Evolutionary conservation across 2,797 vertebrate genomes (phyloP), one percentile per base, ranked within the genome.

Genomic region (Smutsia gigantea): DNA sequence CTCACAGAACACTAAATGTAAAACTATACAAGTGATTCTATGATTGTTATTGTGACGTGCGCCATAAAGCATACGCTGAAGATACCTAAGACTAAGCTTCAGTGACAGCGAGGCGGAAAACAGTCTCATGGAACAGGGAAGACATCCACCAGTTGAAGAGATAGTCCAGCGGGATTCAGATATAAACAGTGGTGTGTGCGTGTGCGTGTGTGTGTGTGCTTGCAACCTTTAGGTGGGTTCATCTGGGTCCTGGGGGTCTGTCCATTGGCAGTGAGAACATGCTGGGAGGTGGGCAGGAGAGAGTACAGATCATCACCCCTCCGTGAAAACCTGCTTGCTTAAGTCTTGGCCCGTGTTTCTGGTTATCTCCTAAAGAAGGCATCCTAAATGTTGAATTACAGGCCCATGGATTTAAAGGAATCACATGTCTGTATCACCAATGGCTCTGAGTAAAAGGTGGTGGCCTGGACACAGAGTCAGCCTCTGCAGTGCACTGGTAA

Each of bases 291-390:
- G 18, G 49, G 31, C 27, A 17, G 34, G 42, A 39, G 18, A 2
- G 14, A 31, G 23, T 12, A 25, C 3, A 17, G 27, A 25, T 9
- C 18, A 25, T 11, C n/a, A 25, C 1, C 55, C 72, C 2, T 0
- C 3, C 11, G 2, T 5, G n/a, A 25, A 63, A 71, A 13, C 46
- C n/a, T 23, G 19, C 0, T 1, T 7, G 9, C 14, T 34, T 25
- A 64, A 23, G 12, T 14, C 79, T 51, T 9, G 0, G 7, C 59
- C 69, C 64, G 49, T 31, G 5, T 37, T 75, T 23, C 53, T 31
- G 39, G 66, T 31, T 59, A 23, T 34, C 14, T 25, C 10, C 1
- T 31, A 63, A 72, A 53, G 34, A 55, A 0, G 27, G 29, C 46
- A 27, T 75, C 71, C 51, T 15, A 57, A 64, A 57, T 5, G 10